Evolutionary conservation across 1,140 invertebrate species (phyloP).

Genomic region (Bombus superbus): DNA sequence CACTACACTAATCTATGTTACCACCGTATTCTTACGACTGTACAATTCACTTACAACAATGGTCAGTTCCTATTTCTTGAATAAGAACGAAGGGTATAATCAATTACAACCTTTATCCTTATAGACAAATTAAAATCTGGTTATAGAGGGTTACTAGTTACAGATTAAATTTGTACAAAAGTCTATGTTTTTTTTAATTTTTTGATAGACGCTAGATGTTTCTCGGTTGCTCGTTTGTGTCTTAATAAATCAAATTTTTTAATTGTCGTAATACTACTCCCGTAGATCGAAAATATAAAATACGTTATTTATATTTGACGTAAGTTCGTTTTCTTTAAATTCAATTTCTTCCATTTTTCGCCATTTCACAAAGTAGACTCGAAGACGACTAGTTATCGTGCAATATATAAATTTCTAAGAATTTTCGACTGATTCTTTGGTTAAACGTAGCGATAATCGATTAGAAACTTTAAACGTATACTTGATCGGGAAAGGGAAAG

Average conservation of each 20-base stretch:
- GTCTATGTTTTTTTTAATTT: not conserved
- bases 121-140: not conserved
- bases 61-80: not conserved
- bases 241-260: not conserved
- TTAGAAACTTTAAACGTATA: not conserved
- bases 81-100: not conserved
- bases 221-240: not conserved
- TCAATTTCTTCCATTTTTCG: not conserved
- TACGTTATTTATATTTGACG: not conserved
- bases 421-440: not conserved
- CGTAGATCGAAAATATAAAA: not conserved
- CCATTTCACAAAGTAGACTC: not conserved
- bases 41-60: not conserved
- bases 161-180: not conserved
- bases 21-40: not conserved
- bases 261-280: not conserved
- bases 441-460: not conserved
- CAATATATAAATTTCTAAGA: conserved; percentile 43
- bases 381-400: conserved; percentile 26
- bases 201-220: not conserved
- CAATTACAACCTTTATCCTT: not conserved
- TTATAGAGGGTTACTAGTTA: not conserved
- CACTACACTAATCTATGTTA: not conserved
- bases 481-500: not conserved
- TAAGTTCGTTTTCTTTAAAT: not conserved